These are phyloP conservation scores for Rhorus exstirpatorius DNA, from an alignment of 2,888 invertebrate species.

Conservation along the genomic window DNA sequence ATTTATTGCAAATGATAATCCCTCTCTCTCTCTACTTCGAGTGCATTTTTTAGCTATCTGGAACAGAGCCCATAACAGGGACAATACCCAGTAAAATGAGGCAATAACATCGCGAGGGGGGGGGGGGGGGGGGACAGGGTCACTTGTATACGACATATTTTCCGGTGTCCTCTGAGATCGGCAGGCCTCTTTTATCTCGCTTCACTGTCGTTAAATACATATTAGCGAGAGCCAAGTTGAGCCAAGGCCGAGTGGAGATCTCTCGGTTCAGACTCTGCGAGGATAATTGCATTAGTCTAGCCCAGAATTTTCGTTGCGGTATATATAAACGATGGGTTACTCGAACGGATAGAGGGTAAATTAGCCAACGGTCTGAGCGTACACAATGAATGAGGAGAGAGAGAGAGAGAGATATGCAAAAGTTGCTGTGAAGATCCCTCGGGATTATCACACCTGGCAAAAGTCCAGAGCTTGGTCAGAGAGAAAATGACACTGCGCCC, in stretches of 20 bases:
- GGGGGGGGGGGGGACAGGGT: too few relatives aligned
- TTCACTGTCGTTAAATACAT: conserved; percentile 31
- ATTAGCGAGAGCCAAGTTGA: conserved; percentile 62
- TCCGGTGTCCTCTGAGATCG: conserved; percentile 15
- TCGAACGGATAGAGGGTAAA: conserved; percentile 54
- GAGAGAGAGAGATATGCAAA: conserved; percentile 11
- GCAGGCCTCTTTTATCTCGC: too few relatives aligned
- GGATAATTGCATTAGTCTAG: conserved; percentile 48
- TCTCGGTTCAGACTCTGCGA: conserved; percentile 2
- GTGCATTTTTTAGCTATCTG: conserved; percentile 25
- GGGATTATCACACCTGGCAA: conserved; percentile 67
- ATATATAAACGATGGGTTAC: conserved; percentile 6
- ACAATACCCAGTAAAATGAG: conserved; percentile 29
- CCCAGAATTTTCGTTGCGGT: conserved; percentile 53
- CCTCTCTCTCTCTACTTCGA: conserved; percentile 3
- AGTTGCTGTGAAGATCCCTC: conserved; percentile 30
- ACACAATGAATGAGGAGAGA: conserved; percentile 42
- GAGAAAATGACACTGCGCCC: conserved; percentile 52
- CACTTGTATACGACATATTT: too few relatives aligned
- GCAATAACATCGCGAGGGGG: conserved; percentile 18
- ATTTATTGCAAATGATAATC: too few relatives aligned
- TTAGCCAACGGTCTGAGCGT: conserved; percentile 40
- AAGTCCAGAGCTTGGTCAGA: conserved; percentile 69
- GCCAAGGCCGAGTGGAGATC: conserved; percentile 50
- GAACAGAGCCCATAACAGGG: conserved; percentile 39